Evolutionary conservation across 2,888 invertebrate species (phyloP).

Genomic region (Ophion costatus): DNA sequence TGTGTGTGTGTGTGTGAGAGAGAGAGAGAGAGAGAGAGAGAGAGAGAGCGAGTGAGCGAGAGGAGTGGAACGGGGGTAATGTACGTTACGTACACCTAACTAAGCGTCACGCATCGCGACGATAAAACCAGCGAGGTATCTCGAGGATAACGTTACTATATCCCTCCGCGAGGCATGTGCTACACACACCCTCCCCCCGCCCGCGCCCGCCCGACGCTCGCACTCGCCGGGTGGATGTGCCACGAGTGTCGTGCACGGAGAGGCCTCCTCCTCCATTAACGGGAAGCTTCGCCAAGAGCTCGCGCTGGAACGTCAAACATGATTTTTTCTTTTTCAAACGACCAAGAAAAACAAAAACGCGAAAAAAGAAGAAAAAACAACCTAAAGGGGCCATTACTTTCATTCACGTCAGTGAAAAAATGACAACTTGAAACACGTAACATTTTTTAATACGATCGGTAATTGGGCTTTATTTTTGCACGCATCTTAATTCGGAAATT

Average conservation of each 20-base stretch:
- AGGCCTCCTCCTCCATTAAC: slow-evolving; percentile 55
- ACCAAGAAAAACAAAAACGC: too few species aligned
- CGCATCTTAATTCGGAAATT: too few species aligned
- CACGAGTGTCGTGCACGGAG: slow-evolving; percentile 55
- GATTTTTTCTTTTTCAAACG: slow-evolving; percentile 3
- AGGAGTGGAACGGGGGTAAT: slow-evolving; percentile 58
- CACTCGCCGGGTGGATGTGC: slow-evolving; percentile 44
- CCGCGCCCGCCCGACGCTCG: background rate
- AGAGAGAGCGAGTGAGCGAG: background rate
- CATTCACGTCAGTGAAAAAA: background rate
- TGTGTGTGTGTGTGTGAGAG: too few species aligned
- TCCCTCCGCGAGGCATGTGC: slow-evolving; percentile 64
- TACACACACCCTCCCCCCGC: background rate
- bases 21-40: too few species aligned
- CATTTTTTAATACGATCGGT: background rate
- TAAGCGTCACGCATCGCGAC: slow-evolving; percentile 78
- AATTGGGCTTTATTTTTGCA: background rate
- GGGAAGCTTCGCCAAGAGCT: slow-evolving; percentile 55
- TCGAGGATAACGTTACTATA: slow-evolving; percentile 80
- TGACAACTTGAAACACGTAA: background rate
- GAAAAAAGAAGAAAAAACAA: background rate
- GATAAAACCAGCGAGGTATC: slow-evolving; percentile 80
- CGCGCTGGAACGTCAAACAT: background rate
- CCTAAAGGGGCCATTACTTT: slow-evolving; percentile 3
- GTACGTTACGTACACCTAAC: slow-evolving; percentile 61